Evolutionary conservation across 2,113 vertebrate genomes (phyloP), one percentile per base, ranked within the genome.

Genomic region (Monarcha castaneiventris): DNA sequence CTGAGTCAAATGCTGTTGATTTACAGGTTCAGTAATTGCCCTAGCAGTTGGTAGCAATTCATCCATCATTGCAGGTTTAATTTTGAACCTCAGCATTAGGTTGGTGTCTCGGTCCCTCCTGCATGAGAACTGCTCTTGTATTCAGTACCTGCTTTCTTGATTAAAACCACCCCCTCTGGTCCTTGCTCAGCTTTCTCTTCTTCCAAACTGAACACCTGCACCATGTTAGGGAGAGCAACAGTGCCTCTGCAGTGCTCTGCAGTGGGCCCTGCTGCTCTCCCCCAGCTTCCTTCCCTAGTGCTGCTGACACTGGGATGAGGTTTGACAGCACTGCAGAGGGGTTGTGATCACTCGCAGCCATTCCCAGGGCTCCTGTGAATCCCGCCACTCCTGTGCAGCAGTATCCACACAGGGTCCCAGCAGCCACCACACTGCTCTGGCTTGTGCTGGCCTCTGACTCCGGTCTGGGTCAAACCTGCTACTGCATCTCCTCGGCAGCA

Each of bases 281-380:
- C 46, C 54, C 64, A 69, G 55, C 59, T 92, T 66, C 55, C 61
- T 66, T 11, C 6, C 13, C 19, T 0, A 0, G 11, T 59, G 30
- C 43, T 83, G 39, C 30, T 37, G 39, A 16, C 35, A 23, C 13
- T 33, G 44, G 22, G 12, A 26, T 0, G 1, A 75, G 8, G 26
- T 67, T 86, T 67, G 55, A n/a, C 3, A 3, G 41, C 0, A 0
- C 64, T 74, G 78, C 1, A 1, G 37, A 44, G 32, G 46, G 37
- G 18, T 11, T 92, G 11, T 9, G 17, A 48, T 61, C n/a, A 6
- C 30, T 54, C 22, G 15, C 41, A 46, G n/a, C 51, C 1, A 0
- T 54, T 78, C 6, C 55, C 51, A 32, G 16, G 43, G 21, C 13
- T 90, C 29, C 20, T 41, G 30, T 0, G 2, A 55, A 22, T 68